A percentile compares a stretch with the other conserved stretches of the same genome.
phyloP scores from a whole-genome alignment of 2,797 vertebrate species.

The Sebastes taczanowskii region DNA sequence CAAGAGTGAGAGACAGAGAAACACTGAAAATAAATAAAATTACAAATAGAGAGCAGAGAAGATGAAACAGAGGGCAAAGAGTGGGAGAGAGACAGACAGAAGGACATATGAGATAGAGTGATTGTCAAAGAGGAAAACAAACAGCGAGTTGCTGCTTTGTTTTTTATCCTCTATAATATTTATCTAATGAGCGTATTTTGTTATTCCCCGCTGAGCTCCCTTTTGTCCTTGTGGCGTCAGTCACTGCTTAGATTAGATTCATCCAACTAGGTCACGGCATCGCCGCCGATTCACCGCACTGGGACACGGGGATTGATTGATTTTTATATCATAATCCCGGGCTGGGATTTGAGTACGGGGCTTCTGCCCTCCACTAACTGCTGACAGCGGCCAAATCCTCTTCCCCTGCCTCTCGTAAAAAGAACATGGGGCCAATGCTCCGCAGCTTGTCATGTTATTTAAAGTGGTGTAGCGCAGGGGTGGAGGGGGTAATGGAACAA shows the following conservation, averaged over 20 bases:
- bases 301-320: slow-evolving; percentile 76
- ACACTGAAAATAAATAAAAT: not conserved
- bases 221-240: slow-evolving; percentile 62
- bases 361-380: slow-evolving; percentile 54
- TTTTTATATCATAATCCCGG: slow-evolving; percentile 80
- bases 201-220: slow-evolving; percentile 36
- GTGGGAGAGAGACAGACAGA: slow-evolving; percentile 9
- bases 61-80: not conserved
- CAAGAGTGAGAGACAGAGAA: not conserved
- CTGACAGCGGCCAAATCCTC: slow-evolving; percentile 60
- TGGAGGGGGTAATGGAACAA: slow-evolving; percentile 1
- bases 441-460: slow-evolving; percentile 45
- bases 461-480: slow-evolving; percentile 8
- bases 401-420: slow-evolving; percentile 43
- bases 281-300: slow-evolving; percentile 52
- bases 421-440: slow-evolving; percentile 36
- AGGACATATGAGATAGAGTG: not conserved
- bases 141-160: slow-evolving; percentile 17
- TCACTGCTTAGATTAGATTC: slow-evolving; percentile 70
- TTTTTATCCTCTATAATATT: slow-evolving; percentile 50
- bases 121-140: slow-evolving; percentile 23
- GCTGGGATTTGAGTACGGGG: slow-evolving; percentile 61
- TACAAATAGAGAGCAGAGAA: not conserved
- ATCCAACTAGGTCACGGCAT: slow-evolving; percentile 68
- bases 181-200: slow-evolving; percentile 54